These are phyloP conservation scores for Macrotus californicus DNA, from an alignment of 2,113 vertebrate species.

Conservation along the genomic window DNA sequence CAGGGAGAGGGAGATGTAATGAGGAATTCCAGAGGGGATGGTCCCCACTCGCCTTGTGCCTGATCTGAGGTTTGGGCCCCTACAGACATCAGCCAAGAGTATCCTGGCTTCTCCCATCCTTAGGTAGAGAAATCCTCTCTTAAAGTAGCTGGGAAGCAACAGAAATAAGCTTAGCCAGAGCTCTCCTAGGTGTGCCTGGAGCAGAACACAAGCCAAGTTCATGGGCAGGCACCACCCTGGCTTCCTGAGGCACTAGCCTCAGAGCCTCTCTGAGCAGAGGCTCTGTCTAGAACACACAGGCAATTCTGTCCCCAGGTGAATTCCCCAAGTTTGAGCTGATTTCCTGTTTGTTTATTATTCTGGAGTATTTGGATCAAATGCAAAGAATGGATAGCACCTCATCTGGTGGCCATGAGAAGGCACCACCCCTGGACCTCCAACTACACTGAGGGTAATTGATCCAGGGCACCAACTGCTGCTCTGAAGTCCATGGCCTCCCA, in stretches of 20 bases:
- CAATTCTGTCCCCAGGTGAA: background rate
- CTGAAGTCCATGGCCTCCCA: background rate
- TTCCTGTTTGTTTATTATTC: background rate
- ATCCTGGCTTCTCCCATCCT: background rate
- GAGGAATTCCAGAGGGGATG: fast-evolving
- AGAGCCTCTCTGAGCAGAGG: background rate
- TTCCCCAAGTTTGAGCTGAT: background rate
- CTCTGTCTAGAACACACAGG: background rate
- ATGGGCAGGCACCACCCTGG: background rate
- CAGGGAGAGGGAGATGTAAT: background rate
- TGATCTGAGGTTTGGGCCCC: background rate
- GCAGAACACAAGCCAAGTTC: background rate
- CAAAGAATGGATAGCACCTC: background rate
- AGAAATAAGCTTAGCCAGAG: background rate
- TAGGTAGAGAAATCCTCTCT: background rate
- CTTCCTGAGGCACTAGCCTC: background rate
- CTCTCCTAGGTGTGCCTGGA: background rate
- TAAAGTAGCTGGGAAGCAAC: background rate
- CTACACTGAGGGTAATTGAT: background rate
- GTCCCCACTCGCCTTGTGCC: too few relatives aligned
- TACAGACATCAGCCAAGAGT: background rate
- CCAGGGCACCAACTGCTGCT: too few relatives aligned
- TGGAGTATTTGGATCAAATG: background rate
- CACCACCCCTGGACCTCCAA: fast-evolving
- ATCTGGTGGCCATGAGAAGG: background rate